Evolutionary conservation across 2,113 vertebrate species (phyloP).

Genomic region (Epinephelus fuscoguttatus): DNA sequence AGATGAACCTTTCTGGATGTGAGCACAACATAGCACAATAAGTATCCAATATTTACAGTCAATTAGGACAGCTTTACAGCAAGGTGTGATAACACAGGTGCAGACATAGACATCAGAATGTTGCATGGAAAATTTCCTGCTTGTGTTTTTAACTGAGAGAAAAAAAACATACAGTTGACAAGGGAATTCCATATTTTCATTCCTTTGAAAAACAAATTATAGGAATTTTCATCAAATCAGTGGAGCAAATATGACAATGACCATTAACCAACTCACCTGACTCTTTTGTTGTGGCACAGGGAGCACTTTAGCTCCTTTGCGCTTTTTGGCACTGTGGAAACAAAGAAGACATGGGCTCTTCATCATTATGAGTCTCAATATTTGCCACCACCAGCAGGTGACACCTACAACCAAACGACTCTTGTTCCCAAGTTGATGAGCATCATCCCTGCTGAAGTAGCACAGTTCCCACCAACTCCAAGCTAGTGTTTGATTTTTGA

Average conservation of each 20-base stretch:
- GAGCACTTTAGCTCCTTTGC: conserved; percentile 2
- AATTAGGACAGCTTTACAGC: neutral
- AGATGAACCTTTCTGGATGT: conserved; percentile 21
- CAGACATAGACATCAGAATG: neutral
- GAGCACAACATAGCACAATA: neutral
- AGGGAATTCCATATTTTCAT: too few relatives aligned
- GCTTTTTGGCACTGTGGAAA: conserved; percentile 41
- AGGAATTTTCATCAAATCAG: neutral
- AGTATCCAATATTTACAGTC: neutral
- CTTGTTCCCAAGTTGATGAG: neutral
- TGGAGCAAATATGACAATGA: too few relatives aligned
- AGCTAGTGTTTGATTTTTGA: neutral
- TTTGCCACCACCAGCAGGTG: neutral
- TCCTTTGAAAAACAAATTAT: neutral
- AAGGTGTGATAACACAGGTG: neutral
- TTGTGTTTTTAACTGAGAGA: neutral
- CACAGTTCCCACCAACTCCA: too few relatives aligned
- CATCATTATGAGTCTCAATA: neutral
- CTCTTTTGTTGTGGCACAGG: neutral
- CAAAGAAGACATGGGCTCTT: neutral
- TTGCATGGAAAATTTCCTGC: neutral
- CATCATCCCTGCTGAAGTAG: too few relatives aligned
- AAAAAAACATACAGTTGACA: neutral
- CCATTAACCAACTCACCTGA: conserved; percentile 24
- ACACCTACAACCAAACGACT: neutral